These are phyloP conservation scores for Cladorhizidae sp. DNA, from an alignment of 37 sponge, comb jelly and placozoan genomes.

Conservation along the genomic window DNA sequence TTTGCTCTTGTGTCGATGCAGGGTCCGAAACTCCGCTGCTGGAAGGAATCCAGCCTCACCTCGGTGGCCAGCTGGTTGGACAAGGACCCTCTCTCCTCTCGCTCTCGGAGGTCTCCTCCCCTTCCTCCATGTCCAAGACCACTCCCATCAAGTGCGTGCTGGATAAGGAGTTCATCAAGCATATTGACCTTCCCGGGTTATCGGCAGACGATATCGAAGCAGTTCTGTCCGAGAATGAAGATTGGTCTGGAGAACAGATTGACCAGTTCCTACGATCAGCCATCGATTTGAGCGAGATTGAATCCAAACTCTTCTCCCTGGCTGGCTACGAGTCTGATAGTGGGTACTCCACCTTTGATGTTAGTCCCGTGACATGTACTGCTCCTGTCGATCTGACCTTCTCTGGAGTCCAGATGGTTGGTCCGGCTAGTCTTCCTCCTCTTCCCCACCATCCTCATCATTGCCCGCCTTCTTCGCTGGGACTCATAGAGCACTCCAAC, in stretches of 20 bases:
- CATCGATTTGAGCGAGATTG: slow-evolving; percentile 50
- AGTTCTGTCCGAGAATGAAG: slow-evolving; percentile 40
- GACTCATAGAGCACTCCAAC: not conserved
- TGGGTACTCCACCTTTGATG: slow-evolving; percentile 65
- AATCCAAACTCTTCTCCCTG: slow-evolving; percentile 23
- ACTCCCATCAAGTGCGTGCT: not conserved
- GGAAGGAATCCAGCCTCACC: slow-evolving; percentile 34
- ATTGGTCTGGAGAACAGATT: slow-evolving; percentile 65
- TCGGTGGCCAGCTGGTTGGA: not conserved
- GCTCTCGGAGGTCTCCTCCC: slow-evolving; percentile 6
- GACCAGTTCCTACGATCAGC: slow-evolving; percentile 40
- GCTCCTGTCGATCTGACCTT: slow-evolving; percentile 3
- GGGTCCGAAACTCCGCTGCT: not conserved
- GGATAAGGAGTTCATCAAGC: slow-evolving; percentile 33
- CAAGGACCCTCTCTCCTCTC: slow-evolving; percentile 5
- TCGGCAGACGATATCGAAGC: slow-evolving; percentile 55
- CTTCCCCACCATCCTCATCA: not conserved
- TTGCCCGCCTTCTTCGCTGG: not conserved
- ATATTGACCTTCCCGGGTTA: slow-evolving; percentile 49
- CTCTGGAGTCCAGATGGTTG: not conserved
- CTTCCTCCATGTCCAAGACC: not conserved
- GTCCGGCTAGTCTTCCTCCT: not conserved
- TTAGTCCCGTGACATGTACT: slow-evolving; percentile 40
- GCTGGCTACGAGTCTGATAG: slow-evolving; percentile 65
- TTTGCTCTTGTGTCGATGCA: not conserved